Evolutionary conservation across 2,888 invertebrate genomes (phyloP).

Genomic region (Drosophila buzzatii): DNA sequence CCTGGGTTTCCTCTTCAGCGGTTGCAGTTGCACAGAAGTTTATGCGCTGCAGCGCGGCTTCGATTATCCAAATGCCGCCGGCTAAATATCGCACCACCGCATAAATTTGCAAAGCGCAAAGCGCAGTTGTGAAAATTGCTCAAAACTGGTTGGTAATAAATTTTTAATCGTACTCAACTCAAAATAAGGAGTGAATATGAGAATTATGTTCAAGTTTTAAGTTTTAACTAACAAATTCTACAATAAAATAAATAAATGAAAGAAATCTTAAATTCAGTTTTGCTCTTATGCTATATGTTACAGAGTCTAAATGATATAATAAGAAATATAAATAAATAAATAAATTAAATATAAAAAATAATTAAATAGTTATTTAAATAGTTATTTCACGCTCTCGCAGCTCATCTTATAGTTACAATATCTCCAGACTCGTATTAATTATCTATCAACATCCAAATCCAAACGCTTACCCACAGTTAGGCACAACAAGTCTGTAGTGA

Average conservation of each 20-base stretch:
- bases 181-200: neutral
- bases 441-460: neutral
- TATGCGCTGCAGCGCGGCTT: slow-evolving; percentile 47
- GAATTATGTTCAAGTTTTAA: neutral
- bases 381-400: neutral
- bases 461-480: slow-evolving; percentile 40
- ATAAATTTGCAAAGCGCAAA: slow-evolving; percentile 53
- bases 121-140: slow-evolving; percentile 25
- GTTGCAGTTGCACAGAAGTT: slow-evolving; percentile 49
- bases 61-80: slow-evolving; percentile 73
- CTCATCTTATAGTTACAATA: neutral
- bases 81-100: slow-evolving; percentile 64
- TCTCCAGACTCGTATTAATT: neutral
- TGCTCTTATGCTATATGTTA: neutral
- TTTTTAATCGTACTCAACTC: slow-evolving; percentile 5
- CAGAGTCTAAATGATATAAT: too few relatives aligned
- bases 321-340: too few relatives aligned
- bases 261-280: neutral
- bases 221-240: neutral
- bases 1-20: slow-evolving; percentile 20
- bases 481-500: slow-evolving; percentile 53
- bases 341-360: too few relatives aligned
- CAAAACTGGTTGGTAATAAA: slow-evolving; percentile 16
- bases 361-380: too few relatives aligned
- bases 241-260: neutral